Evolutionary conservation across 1,140 invertebrate genomes (phyloP).

Genomic region (Pseudomyrmex concolor): DNA sequence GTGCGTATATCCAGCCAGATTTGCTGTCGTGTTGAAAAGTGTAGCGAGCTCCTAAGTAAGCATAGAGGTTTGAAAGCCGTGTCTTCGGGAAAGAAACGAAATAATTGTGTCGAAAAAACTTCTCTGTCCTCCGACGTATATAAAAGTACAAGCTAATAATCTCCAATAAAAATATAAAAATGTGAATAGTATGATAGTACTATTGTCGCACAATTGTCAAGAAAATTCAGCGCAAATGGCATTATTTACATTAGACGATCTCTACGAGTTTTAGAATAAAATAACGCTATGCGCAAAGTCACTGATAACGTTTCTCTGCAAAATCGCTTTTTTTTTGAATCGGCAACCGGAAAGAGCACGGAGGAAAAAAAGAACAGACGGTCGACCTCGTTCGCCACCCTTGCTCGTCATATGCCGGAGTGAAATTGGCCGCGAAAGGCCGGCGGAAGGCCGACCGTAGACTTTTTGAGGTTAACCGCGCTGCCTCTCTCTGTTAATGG

Average conservation of each 20-base stretch:
- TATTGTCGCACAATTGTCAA: background rate
- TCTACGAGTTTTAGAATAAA: too few relatives aligned
- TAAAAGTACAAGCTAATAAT: too few relatives aligned
- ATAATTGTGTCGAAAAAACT: too few relatives aligned
- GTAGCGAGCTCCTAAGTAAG: background rate
- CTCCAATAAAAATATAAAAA: too few relatives aligned
- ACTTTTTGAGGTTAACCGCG: constrained; percentile 74
- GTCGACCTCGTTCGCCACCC: constrained; percentile 70
- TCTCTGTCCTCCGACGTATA: too few relatives aligned
- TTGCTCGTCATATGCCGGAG: constrained; percentile 64
- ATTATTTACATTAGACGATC: background rate
- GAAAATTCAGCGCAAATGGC: background rate
- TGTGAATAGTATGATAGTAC: too few relatives aligned
- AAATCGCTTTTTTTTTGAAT: constrained; percentile 59
- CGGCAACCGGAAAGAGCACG: constrained; percentile 42
- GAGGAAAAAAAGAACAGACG: constrained; percentile 56
- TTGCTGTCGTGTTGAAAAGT: background rate
- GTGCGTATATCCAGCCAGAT: constrained; percentile 5
- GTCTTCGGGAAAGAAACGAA: too few relatives aligned
- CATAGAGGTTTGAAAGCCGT: too few relatives aligned
- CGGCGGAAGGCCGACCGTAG: constrained; percentile 69
- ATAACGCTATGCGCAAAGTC: background rate
- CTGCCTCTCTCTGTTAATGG: constrained; percentile 69
- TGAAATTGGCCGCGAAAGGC: constrained; percentile 70
- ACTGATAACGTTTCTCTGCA: constrained; percentile 33